Base-by-base conservation (phyloP, 2,888 invertebrate species). In the Macaria notata region DNA sequence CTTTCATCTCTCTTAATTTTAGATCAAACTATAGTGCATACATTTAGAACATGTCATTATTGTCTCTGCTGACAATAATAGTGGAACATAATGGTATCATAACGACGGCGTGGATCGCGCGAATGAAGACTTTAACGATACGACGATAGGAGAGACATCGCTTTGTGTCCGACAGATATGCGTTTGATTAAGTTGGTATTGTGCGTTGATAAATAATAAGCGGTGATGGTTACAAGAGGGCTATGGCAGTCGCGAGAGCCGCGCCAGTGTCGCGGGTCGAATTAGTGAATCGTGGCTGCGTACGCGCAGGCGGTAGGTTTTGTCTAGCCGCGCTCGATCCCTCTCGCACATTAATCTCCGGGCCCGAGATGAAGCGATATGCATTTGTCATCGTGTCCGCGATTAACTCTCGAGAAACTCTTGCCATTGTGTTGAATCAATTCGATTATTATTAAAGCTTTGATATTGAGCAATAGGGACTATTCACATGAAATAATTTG, bases 1-100 rank as follows among this genome's bases (percentile, higher is more conserved):
- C 89, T 91, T 91, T 91, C 91, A 91, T 90, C 88, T 84, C 78
- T 76, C 78, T 84, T 88, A 88, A 90, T 88, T 91, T 89, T 90
- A 88, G 88, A 88, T 83, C 86, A 83, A 84, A 85, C 88, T 83
- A 88, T 86, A 86, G 86, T 87, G 86, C 86, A 84, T 84, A 83
- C 85, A 86, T 88, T 88, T 84, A 86, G 84, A 87, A 86, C 86
- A 81, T 77, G 81, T 86, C 85, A 87, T 88, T 83, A 88, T 88
- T 87, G 87, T 89, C 86, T 88, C 79, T 79, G 79, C 72, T 80
- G 70, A 83, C 74, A 73, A 73, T 69, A 63, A 65, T 63, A 49
- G 60, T 57, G 33, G 59, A 59, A 59, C 65, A 58, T 59, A 72
- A 75, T 71, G 76, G 77, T 62, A 79, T 72, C 75, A 57, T 75